Base-by-base conservation (phyloP, 2,888 invertebrate genomes). In the Dexiosoma caninum region DNA sequence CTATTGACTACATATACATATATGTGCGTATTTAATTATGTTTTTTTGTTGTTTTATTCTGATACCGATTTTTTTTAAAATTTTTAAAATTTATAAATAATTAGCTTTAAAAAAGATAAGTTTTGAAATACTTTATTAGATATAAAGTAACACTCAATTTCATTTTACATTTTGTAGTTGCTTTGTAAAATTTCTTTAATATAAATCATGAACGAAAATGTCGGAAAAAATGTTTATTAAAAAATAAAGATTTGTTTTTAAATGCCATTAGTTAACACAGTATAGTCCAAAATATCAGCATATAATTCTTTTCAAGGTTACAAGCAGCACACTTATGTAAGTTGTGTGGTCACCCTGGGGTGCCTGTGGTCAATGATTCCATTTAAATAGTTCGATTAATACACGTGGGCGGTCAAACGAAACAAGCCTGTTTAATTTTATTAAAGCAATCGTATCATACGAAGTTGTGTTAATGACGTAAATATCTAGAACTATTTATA, bases 251-350 rank as follows among this genome's bases (percentile, higher is more conserved):
- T n/a, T n/a, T n/a, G n/a, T n/a, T n/a, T n/a, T n/a, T n/a, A n/a
- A n/a, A n/a, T n/a, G n/a, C n/a, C n/a, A n/a, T n/a, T n/a, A n/a
- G n/a, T n/a, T n/a, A n/a, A n/a, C n/a, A n/a, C n/a, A n/a, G n/a
- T n/a, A n/a, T n/a, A n/a, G n/a, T n/a, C n/a, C n/a, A n/a, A n/a
- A n/a, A n/a, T n/a, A n/a, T n/a, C n/a, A n/a, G 16, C 12, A 53
- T 19, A 30, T 32, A 12, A 57, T 46, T 9, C 4, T 40, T 40
- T 74, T 66, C 57, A 66, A 75, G 75, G 66, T 75, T 75, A 32
- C 16, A n/a, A n/a, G 21, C 16, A 16, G 5, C 23, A 21, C 14
- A 14, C 10, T 42, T 21, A n/a, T n/a, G n/a, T n/a, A 51, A 49
- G 10, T 30, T 44, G 7, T 16, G 14, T 32, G 23, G 40, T 21